Percentiles rank a stretch among this genome's conserved stretches.
Evolutionary conservation across 2,797 vertebrate genomes (phyloP).

Genomic region (Sebastes vulpes): DNA sequence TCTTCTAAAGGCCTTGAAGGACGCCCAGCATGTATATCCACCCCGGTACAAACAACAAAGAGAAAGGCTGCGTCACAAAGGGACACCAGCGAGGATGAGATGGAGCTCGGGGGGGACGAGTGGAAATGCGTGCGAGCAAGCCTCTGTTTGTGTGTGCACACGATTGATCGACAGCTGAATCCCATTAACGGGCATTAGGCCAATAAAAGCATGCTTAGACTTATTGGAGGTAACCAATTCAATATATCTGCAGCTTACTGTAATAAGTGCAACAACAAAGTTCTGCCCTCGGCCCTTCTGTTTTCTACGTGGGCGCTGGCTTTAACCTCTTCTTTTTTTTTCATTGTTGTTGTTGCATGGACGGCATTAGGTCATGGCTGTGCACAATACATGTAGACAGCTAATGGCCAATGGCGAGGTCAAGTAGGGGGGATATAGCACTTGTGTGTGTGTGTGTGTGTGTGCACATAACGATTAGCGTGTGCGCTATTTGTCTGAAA

Average conservation of each 20-base stretch:
- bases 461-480: constrained; percentile 28
- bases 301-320: neutral
- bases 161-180: constrained; percentile 54
- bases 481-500: constrained; percentile 51
- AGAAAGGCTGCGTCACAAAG: constrained; percentile 49
- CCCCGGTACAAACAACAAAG: constrained; percentile 65
- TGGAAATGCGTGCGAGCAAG: neutral
- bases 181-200: constrained; percentile 34
- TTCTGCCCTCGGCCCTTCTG: neutral
- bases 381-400: constrained; percentile 61
- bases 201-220: constrained; percentile 21
- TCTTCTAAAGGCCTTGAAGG: constrained; percentile 61
- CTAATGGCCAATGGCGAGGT: constrained; percentile 65
- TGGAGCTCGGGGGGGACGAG: constrained; percentile 5
- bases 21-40: constrained; percentile 61
- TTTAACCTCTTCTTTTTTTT: constrained; percentile 50
- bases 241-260: constrained; percentile 17
- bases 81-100: constrained; percentile 13
- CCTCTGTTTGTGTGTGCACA: neutral
- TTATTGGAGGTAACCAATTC: constrained; percentile 21
- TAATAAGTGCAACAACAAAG: constrained; percentile 18
- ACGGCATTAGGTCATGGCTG: constrained; percentile 35
- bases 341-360: constrained; percentile 1
- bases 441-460: neutral
- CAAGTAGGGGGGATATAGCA: constrained; percentile 30